phyloP scores from a whole-genome alignment of 1,140 invertebrate species.

The Drosophila yakuba region DNA sequence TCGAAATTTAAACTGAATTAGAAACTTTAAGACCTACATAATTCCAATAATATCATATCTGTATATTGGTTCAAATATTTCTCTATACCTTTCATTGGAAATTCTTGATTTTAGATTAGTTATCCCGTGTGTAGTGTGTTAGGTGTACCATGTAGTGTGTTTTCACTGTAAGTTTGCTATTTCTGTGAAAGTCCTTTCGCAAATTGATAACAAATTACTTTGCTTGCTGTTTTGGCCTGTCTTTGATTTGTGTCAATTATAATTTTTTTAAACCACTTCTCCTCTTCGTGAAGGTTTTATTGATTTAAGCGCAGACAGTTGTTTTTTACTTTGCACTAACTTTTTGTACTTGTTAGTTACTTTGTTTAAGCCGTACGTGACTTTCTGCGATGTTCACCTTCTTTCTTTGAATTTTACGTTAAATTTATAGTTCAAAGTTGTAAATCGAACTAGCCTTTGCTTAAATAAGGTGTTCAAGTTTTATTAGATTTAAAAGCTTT shows the following conservation, averaged over 20 bases:
- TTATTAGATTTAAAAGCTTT: too few species aligned
- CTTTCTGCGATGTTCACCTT: conserved; percentile 29
- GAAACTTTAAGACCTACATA: too few species aligned
- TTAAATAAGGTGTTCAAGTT: neutral
- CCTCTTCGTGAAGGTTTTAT: conserved; percentile 36
- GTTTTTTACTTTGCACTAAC: conserved; percentile 13
- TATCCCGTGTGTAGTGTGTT: conserved; percentile 3
- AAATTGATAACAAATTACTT: conserved; percentile 59
- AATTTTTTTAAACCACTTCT: conserved; percentile 34
- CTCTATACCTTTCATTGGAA: too few species aligned
- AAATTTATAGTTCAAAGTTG: neutral
- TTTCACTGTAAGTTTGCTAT: conserved; percentile 18
- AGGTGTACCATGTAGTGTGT: conserved; percentile 15
- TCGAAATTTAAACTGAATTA: too few species aligned
- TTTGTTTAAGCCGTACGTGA: conserved; percentile 39
- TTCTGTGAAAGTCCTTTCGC: conserved; percentile 25
- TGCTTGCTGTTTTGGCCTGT: conserved; percentile 30
- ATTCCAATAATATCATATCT: too few species aligned
- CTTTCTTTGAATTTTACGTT: neutral
- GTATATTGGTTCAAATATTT: too few species aligned
- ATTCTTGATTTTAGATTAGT: conserved; percentile 3
- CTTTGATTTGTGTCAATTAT: conserved; percentile 38
- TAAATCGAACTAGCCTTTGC: neutral
- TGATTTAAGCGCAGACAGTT: conserved; percentile 38
- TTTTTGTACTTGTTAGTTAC: conserved; percentile 36